A percentile compares a stretch with the other conserved stretches of the same genome.
Evolutionary conservation across 2,113 vertebrate genomes (phyloP).

Genomic region (Eretmodus cyanostictus): DNA sequence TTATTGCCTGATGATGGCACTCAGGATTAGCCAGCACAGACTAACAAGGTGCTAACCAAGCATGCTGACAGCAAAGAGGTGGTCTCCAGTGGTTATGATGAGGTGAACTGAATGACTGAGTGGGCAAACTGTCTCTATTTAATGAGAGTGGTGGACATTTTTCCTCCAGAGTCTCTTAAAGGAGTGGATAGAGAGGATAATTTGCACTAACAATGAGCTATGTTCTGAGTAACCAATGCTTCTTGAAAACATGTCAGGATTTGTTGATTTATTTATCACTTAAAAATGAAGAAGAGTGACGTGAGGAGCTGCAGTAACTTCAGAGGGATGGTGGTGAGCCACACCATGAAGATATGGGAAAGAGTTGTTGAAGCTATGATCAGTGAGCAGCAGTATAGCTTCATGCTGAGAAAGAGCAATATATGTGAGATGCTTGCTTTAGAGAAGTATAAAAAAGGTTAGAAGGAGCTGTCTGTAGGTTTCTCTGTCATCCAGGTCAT

Average conservation of each 20-base stretch:
- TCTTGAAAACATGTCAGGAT: neutral
- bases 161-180: slow-evolving; percentile 34
- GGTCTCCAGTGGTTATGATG: slow-evolving; percentile 5
- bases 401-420: neutral
- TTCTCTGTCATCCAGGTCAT: neutral
- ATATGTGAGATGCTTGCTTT: neutral
- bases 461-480: neutral
- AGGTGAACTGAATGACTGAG: neutral
- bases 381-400: accelerated
- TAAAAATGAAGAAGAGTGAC: neutral
- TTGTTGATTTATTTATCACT: neutral
- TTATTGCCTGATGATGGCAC: neutral
- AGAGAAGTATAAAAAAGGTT: neutral
- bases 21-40: neutral
- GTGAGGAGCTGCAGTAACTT: accelerated
- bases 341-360: neutral
- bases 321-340: neutral
- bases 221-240: neutral
- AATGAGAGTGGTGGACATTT: slow-evolving; percentile 26
- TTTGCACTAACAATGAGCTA: slow-evolving; percentile 28
- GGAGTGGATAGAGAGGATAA: neutral
- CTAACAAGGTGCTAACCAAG: neutral
- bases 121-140: neutral
- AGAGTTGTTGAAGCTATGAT: neutral
- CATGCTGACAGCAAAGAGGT: neutral